phyloP scores from a whole-genome alignment of 2,113 vertebrate species.

The Neoarius graeffei region DNA sequence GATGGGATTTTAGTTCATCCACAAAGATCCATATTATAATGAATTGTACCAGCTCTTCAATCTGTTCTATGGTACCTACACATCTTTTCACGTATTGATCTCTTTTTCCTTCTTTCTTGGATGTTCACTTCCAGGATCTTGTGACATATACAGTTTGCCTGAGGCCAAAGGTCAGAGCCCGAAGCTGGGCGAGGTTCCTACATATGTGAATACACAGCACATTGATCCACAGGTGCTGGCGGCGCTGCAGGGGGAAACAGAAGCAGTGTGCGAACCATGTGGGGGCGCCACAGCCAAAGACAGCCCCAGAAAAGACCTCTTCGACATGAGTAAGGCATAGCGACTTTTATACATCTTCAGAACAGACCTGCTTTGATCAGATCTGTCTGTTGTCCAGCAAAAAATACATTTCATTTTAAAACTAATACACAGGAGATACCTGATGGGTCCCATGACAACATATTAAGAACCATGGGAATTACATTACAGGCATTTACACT shows the following conservation, averaged over 20 bases:
- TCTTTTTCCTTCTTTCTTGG: conserved; percentile 7
- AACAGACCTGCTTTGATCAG: background rate
- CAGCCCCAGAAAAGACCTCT: conserved; percentile 88
- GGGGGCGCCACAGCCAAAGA: conserved; percentile 71
- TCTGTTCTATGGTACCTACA: background rate
- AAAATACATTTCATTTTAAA: background rate
- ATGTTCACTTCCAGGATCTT: conserved; percentile 72
- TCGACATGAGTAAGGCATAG: conserved; percentile 91
- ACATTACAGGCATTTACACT: no score
- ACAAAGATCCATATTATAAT: background rate
- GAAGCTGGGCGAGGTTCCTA: conserved; percentile 74
- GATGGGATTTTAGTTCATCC: background rate
- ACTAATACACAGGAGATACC: background rate
- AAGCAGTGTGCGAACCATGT: conserved; percentile 65
- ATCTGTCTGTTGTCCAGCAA: background rate
- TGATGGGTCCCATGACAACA: background rate
- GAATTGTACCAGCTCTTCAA: background rate
- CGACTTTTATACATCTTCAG: background rate
- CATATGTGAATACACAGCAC: conserved; percentile 89
- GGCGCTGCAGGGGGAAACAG: conserved; percentile 75
- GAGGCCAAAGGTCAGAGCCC: conserved; percentile 75
- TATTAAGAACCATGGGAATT: background rate
- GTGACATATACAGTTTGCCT: conserved; percentile 77
- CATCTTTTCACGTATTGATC: background rate
- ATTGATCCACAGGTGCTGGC: conserved; percentile 78